Evolutionary conservation across 2,888 invertebrate genomes (phyloP).

Genomic region (Gasteruption jaculator): DNA sequence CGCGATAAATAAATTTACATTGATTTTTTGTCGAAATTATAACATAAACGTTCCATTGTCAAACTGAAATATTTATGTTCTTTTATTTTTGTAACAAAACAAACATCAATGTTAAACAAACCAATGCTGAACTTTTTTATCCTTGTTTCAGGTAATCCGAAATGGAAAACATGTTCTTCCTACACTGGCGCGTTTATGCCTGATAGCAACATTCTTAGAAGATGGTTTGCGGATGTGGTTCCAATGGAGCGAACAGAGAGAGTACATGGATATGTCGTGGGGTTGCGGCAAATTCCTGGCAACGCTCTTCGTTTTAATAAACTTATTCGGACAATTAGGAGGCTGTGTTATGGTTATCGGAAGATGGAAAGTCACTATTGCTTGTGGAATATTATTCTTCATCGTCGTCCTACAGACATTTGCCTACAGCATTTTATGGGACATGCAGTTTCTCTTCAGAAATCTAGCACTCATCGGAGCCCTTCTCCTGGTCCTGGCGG

Average conservation of each 20-base stretch:
- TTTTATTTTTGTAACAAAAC: slow-evolving; percentile 5
- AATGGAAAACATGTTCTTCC: slow-evolving; percentile 91
- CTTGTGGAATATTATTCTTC: slow-evolving; percentile 88
- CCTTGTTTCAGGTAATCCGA: slow-evolving; percentile 71
- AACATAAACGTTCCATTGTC: too few species aligned
- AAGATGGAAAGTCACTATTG: slow-evolving; percentile 85
- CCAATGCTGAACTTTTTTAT: too few species aligned
- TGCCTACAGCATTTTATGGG: slow-evolving; percentile 97
- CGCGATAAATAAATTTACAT: too few species aligned
- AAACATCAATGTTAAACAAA: background rate
- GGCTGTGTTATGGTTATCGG: slow-evolving; percentile 95
- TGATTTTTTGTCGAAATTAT: too few species aligned
- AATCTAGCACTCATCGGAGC: slow-evolving; percentile 97
- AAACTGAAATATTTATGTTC: too few species aligned
- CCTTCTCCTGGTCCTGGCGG: slow-evolving; percentile 92
- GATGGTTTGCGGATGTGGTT: slow-evolving; percentile 99
- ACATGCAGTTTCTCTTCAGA: slow-evolving; percentile 91
- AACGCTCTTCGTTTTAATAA: slow-evolving; percentile 90
- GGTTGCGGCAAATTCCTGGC: slow-evolving; percentile 92
- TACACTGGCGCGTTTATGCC: slow-evolving; percentile 90
- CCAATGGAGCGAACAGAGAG: slow-evolving; percentile 95
- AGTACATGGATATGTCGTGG: slow-evolving; percentile 98
- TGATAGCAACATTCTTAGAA: slow-evolving; percentile 98
- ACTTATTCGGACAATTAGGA: slow-evolving; percentile 92
- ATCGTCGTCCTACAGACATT: slow-evolving; percentile 95